phyloP scores from a whole-genome alignment of 1,140 invertebrate genomes.

The Melipona quadrifasciata region DNA sequence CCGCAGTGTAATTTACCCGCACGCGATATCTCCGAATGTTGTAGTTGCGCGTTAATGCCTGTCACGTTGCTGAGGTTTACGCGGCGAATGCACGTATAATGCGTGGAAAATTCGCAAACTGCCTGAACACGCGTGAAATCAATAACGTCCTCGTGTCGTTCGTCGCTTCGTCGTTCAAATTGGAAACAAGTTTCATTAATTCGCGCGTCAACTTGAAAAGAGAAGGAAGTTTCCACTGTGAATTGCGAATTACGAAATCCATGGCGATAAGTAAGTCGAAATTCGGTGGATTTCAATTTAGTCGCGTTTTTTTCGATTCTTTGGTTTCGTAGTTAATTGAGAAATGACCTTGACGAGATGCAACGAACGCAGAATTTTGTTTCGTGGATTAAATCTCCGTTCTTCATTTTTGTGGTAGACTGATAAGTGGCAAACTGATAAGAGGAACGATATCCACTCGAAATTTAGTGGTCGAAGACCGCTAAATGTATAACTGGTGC shows the following conservation, averaged over 20 bases:
- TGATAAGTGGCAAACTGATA: no score
- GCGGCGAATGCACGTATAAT: neutral
- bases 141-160: neutral
- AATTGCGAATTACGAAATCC: no score
- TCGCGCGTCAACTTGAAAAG: neutral
- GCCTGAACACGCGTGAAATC: neutral
- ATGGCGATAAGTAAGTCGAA: neutral
- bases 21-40: constrained; percentile 34
- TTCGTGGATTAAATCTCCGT: neutral
- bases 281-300: neutral
- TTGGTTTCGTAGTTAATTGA: neutral
- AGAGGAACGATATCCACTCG: no score
- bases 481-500: no score
- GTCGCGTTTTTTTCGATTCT: neutral
- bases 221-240: neutral
- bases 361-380: neutral
- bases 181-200: neutral
- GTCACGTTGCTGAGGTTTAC: constrained; percentile 28
- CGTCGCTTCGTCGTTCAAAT: neutral
- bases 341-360: neutral
- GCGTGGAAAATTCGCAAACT: constrained; percentile 19
- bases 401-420: no score
- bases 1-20: neutral
- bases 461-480: no score
- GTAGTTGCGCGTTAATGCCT: constrained; percentile 32